These are phyloP conservation scores for Baryphthengus martii DNA, from an alignment of 2,113 vertebrate species.

Conservation along the genomic window DNA sequence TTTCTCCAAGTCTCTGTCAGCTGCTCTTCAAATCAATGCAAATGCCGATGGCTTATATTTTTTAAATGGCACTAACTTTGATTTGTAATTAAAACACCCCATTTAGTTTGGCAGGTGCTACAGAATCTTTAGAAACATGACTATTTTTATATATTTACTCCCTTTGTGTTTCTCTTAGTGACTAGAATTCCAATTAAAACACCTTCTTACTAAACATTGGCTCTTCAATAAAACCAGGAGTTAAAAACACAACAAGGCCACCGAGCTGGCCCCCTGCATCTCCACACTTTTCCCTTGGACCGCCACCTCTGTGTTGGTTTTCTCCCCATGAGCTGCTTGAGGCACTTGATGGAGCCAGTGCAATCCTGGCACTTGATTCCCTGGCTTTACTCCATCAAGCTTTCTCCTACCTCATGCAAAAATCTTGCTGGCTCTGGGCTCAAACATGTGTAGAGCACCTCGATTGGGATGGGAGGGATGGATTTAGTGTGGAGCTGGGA, in stretches of 20 bases:
- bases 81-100: conserved; percentile 19
- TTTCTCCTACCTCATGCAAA: neutral
- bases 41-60: neutral
- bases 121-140: conserved; percentile 3
- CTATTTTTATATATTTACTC: conserved; percentile 33
- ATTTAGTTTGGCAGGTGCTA: conserved; percentile 34
- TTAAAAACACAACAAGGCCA: neutral
- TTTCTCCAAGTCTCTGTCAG: neutral
- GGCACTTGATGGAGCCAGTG: neutral
- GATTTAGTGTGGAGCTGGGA: neutral
- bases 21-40: neutral
- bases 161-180: conserved; percentile 12
- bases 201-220: neutral
- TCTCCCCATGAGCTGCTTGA: neutral
- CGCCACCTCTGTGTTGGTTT: neutral
- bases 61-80: neutral
- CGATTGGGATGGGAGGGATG: neutral
- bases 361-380: neutral
- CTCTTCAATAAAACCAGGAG: neutral
- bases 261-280: neutral
- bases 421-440: neutral
- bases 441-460: neutral
- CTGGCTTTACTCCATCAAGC: neutral
- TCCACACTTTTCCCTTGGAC: neutral
- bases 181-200: conserved; percentile 12